phyloP scores from a whole-genome alignment of 2,888 invertebrate species.

The Salpingus planirostris region DNA sequence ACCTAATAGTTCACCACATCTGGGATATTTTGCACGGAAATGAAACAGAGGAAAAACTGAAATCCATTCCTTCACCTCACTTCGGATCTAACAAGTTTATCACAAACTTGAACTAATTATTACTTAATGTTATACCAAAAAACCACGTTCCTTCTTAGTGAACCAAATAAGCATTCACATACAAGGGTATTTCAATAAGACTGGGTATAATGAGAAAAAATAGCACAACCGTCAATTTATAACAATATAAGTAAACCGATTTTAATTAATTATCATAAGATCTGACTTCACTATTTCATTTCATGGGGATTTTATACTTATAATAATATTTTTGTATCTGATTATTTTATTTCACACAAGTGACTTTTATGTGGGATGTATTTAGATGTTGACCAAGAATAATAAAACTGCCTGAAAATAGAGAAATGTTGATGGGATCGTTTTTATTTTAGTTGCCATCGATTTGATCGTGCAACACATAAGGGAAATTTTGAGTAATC shows the following conservation, averaged over 20 bases:
- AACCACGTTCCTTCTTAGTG: not conserved
- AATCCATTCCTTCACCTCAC: too few species aligned
- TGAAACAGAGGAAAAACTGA: constrained; percentile 35
- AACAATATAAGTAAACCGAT: not conserved
- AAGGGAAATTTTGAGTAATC: constrained; percentile 72
- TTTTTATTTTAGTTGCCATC: constrained; percentile 78
- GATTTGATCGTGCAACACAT: constrained; percentile 96
- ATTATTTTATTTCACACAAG: too few species aligned
- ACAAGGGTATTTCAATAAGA: too few species aligned
- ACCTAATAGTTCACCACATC: constrained; percentile 98
- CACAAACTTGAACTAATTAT: too few species aligned
- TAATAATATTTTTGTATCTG: too few species aligned
- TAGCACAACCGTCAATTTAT: not conserved
- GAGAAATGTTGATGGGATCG: too few species aligned
- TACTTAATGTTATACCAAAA: too few species aligned
- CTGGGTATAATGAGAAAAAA: not conserved
- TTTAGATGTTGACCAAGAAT: not conserved
- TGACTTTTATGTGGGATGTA: not conserved
- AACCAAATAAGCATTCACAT: too few species aligned
- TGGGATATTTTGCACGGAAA: constrained; percentile 78
- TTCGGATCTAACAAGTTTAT: constrained; percentile 3
- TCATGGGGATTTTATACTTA: too few species aligned
- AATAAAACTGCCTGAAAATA: too few species aligned
- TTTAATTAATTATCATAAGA: not conserved
- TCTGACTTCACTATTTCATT: too few species aligned